Conservation (phyloP, 2,113 vertebrate species). For the Pimephales promelas region DNA sequence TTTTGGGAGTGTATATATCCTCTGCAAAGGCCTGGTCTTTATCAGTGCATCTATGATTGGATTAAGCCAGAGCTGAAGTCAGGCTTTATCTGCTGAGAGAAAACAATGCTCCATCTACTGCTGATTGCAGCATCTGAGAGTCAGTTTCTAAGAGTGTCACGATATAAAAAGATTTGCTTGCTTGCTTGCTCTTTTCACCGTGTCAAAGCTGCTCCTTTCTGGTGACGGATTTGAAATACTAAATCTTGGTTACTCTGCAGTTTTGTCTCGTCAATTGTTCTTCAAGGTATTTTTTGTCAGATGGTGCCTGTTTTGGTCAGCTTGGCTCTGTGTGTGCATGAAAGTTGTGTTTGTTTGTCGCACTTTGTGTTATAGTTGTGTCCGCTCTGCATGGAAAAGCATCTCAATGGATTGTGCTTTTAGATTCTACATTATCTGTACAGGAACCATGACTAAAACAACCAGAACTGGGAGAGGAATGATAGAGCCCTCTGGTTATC, state of each 20-base stretch:
- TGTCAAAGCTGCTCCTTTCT: conserved; percentile 23
- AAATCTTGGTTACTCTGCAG: background rate
- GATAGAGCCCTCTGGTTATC: conserved; percentile 4
- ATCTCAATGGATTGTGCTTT: background rate
- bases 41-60: background rate
- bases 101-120: conserved; percentile 30
- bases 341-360: background rate
- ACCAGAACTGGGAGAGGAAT: background rate
- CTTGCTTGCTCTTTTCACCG: conserved; percentile 12
- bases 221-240: conserved; percentile 7
- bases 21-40: background rate
- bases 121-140: conserved; percentile 33
- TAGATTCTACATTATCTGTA: conserved; percentile 2
- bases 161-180: conserved; percentile 17
- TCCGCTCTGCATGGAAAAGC: background rate
- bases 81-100: background rate
- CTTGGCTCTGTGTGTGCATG: background rate
- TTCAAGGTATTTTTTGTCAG: background rate
- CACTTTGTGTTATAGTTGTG: background rate
- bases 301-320: conserved; percentile 1
- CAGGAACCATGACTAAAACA: conserved; percentile 20
- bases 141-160: background rate
- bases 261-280: conserved; percentile 29
- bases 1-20: background rate
- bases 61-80: conserved; percentile 8